These are phyloP conservation scores for Echiichthys vipera DNA, from an alignment of 2,797 vertebrate genomes.

Conservation along the genomic window DNA sequence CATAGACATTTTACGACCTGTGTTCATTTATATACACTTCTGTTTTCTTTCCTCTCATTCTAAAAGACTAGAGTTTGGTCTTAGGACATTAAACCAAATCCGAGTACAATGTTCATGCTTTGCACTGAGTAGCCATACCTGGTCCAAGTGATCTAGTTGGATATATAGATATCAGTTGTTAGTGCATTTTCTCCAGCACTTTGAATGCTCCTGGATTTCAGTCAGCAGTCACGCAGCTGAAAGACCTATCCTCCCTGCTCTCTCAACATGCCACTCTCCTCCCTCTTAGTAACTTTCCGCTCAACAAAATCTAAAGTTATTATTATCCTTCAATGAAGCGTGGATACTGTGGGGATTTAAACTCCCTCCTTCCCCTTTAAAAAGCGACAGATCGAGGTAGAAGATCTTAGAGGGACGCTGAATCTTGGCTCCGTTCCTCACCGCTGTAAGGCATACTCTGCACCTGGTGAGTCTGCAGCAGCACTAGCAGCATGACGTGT, in stretches of 20 bases:
- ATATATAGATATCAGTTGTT: neutral
- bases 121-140: neutral
- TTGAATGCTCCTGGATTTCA: neutral
- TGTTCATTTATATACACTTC: no score
- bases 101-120: neutral
- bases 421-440: conserved; percentile 24
- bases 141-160: neutral
- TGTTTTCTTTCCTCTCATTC: no score
- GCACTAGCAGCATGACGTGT: neutral
- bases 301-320: conserved; percentile 26
- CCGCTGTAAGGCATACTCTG: conserved; percentile 42
- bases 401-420: conserved; percentile 27
- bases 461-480: conserved; percentile 40
- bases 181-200: neutral
- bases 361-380: conserved; percentile 18
- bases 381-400: conserved; percentile 24
- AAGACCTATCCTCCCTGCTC: conserved; percentile 8
- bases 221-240: conserved; percentile 3
- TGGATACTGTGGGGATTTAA: neutral
- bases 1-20: no score
- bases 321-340: conserved; percentile 14
- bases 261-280: neutral
- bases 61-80: neutral
- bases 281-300: conserved; percentile 27
- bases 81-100: neutral